These are phyloP conservation scores for Oceanodroma tethys DNA, from an alignment of 2,113 vertebrate genomes.

Conservation along the genomic window DNA sequence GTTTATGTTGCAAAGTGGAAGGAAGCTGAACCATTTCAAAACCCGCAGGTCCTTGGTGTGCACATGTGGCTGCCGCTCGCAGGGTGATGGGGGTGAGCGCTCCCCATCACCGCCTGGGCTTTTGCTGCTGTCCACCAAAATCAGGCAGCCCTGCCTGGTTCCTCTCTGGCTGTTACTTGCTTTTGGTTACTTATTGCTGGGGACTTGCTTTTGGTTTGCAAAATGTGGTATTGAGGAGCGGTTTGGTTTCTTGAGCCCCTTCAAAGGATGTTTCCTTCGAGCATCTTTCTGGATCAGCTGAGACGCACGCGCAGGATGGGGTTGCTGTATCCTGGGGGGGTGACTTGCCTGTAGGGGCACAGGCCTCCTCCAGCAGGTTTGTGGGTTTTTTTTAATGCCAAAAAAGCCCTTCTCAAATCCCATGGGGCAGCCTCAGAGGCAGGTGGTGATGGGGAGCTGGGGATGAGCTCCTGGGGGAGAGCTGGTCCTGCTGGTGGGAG, in stretches of 20 bases:
- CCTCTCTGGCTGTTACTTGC: background rate
- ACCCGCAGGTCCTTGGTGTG: background rate
- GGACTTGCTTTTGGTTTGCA: background rate
- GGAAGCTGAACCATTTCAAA: constrained; percentile 42
- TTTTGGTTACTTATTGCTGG: no score
- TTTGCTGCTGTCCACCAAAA: background rate
- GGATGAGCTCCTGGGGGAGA: background rate
- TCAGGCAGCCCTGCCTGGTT: background rate
- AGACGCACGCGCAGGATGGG: background rate
- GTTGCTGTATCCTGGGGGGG: background rate
- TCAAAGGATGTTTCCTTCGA: background rate
- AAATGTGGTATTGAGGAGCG: background rate
- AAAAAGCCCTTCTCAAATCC: background rate
- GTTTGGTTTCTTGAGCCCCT: background rate
- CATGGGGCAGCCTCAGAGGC: rapidly evolving
- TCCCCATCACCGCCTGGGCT: background rate
- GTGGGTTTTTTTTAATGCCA: background rate
- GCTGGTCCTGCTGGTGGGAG: background rate
- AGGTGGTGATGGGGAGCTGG: background rate
- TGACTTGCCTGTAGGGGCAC: background rate
- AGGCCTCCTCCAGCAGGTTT: background rate
- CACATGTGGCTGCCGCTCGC: background rate
- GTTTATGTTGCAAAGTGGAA: constrained; percentile 55
- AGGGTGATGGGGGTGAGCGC: rapidly evolving
- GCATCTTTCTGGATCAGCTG: background rate